A percentile compares a stretch with the other conserved stretches of the same genome.
Conservation (phyloP, 2,888 invertebrate species). For the Sphaeridia pumilis region DNA sequence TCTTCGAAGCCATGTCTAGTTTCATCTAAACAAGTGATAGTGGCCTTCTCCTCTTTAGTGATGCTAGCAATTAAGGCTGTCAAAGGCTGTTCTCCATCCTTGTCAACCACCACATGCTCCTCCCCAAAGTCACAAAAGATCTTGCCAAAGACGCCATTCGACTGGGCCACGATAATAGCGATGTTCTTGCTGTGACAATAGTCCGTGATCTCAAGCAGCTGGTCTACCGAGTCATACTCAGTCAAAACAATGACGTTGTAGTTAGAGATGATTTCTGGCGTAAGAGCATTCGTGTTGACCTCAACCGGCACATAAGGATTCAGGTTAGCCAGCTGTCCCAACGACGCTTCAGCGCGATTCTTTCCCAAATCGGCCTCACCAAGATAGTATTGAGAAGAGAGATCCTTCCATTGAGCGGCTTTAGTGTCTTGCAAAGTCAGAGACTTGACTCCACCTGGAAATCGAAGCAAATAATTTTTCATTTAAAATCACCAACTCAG, state of each 20-base stretch:
- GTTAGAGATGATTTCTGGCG: slow-evolving; percentile 59
- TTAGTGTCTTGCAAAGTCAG: slow-evolving; percentile 81
- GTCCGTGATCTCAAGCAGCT: slow-evolving; percentile 69
- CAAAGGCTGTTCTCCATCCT: slow-evolving; percentile 80
- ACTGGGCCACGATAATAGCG: slow-evolving; percentile 76
- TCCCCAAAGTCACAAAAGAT: slow-evolving; percentile 96
- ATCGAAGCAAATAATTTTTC: no score
- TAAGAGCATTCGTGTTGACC: slow-evolving; percentile 57
- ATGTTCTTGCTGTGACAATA: slow-evolving; percentile 72
- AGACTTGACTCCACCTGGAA: slow-evolving; percentile 82
- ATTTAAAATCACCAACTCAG: background rate
- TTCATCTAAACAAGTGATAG: slow-evolving; percentile 92
- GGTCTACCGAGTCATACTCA: slow-evolving; percentile 51
- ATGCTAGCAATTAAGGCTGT: slow-evolving; percentile 90
- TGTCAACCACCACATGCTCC: slow-evolving; percentile 75
- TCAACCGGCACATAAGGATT: slow-evolving; percentile 84
- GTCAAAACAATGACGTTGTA: slow-evolving; percentile 83
- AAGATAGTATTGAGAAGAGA: slow-evolving; percentile 68
- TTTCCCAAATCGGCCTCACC: slow-evolving; percentile 69
- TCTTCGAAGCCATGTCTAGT: slow-evolving; percentile 92
- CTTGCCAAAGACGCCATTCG: slow-evolving; percentile 83
- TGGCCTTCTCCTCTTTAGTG: slow-evolving; percentile 58
- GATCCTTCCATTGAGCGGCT: slow-evolving; percentile 58
- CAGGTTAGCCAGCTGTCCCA: slow-evolving; percentile 68
- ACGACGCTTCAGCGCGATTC: slow-evolving; percentile 73